Evolutionary conservation across 2,888 invertebrate species (phyloP).

Genomic region (Psococerastis gibbosa): DNA sequence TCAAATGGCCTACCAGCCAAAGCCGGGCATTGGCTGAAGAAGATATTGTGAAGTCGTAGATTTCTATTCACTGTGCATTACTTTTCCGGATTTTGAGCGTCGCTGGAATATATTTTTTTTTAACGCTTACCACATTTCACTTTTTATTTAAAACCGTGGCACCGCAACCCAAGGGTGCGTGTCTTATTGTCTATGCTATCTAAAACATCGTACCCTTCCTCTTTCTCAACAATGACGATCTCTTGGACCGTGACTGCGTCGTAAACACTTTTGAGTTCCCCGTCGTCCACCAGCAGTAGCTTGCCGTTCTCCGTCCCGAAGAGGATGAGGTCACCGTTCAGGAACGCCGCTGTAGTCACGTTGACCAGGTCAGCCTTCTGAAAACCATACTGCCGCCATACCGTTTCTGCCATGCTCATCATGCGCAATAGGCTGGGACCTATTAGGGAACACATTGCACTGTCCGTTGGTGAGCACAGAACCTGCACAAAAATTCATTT

Average conservation of each 20-base stretch:
- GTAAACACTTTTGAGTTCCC: conserved; percentile 54
- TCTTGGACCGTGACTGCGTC: conserved; percentile 37
- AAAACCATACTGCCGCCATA: conserved; percentile 68
- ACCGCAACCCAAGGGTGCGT: too few species aligned
- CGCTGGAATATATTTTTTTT: too few species aligned
- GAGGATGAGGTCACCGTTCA: conserved; percentile 63
- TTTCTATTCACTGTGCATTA: too few species aligned
- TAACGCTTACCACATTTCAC: too few species aligned
- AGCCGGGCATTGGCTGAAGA: too few species aligned
- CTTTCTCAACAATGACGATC: conserved; percentile 42
- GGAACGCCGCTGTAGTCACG: conserved; percentile 60
- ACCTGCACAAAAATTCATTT: conserved; percentile 39
- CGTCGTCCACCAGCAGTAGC: conserved; percentile 65
- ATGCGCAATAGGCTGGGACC: conserved; percentile 48
- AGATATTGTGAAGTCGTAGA: too few species aligned
- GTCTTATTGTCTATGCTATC: too few species aligned
- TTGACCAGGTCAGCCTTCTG: conserved; percentile 59
- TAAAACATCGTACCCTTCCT: conserved; percentile 32
- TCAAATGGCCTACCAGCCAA: too few species aligned
- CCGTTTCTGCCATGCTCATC: conserved; percentile 54
- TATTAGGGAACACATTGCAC: conserved; percentile 47
- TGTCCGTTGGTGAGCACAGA: conserved; percentile 57
- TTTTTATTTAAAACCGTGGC: too few species aligned
- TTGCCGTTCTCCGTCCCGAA: conserved; percentile 61
- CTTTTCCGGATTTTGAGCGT: too few species aligned